Evolutionary conservation across 2,113 vertebrate genomes (phyloP).

Genomic region (Columba livia): DNA sequence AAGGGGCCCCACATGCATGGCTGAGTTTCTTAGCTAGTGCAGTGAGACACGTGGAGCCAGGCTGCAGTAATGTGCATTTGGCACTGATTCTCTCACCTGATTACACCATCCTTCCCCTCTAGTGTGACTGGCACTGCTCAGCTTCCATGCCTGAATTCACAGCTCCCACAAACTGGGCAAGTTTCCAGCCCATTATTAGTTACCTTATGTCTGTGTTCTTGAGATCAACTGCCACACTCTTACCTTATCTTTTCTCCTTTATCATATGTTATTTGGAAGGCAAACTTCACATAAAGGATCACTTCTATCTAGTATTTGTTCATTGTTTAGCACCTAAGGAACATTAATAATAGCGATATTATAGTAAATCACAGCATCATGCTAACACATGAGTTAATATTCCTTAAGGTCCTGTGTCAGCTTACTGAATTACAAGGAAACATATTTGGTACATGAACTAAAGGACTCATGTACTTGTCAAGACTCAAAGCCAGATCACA

Average conservation of each 20-base stretch:
- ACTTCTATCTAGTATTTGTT: background rate
- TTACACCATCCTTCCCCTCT: background rate
- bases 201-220: constrained; percentile 31
- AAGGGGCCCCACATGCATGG: background rate
- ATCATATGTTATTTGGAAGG: background rate
- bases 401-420: constrained; percentile 24
- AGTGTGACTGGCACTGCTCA: constrained; percentile 15
- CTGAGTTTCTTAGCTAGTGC: background rate
- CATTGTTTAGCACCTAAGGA: background rate
- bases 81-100: constrained; percentile 21
- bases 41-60: background rate
- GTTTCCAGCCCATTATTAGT: constrained; percentile 42
- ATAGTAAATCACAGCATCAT: constrained; percentile 14
- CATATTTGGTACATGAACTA: constrained; percentile 26
- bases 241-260: background rate
- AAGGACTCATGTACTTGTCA: background rate
- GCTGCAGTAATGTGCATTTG: constrained; percentile 1
- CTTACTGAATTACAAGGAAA: constrained; percentile 34
- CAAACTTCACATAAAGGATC: background rate
- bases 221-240: background rate
- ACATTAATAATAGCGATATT: background rate
- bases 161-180: background rate
- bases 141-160: background rate
- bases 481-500: background rate
- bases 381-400: background rate